Base-by-base conservation (phyloP, 2,113 vertebrate genomes). In the Platysternon megacephalum region DNA sequence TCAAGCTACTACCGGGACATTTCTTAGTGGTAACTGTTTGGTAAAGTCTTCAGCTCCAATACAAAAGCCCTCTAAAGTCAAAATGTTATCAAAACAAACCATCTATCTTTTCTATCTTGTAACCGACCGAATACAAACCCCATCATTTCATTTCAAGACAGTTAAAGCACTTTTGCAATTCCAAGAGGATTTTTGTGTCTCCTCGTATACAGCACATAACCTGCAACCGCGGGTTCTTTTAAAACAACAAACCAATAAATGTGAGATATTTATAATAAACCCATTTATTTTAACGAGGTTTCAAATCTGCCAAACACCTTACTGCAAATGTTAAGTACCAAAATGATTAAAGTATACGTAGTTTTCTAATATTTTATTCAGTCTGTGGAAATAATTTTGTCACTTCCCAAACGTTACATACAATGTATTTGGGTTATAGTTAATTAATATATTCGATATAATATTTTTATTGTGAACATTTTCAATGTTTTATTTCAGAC, bases 211-310 rank as follows among this genome's bases (percentile, higher is more conserved):
- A 94, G 92, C 88, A 56, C 91, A 90, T 93, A 87, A 92, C 82
- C 91, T 94, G 81, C 87, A 84, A 97, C 87, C 84, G 85, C 14
- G 14, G 56, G 72, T 51, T 84, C 86, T 93, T 94, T 96, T 95
- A 96, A 97, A 96, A 97, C 76, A 96, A 96, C 97, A 97, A 94
- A 96, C 95, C 91, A 97, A 97, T 96, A 95, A 97, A 97, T 93
- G 93, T 95, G 97, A 96, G 96, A 95, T 96, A 96, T 96, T 97
- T 97, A 96, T 95, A 93, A 93, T 92, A 86, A 94, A 82, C 52
- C 49, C 84, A 85, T 79, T 87, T 86, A 51, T 90, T 95, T 97
- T 96, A 95, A 95, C 91, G 82, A 96, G 94, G 56, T 86, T 97
- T 72, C 58, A 90, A 86, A 91, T 89, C 90, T 94, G 80, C 56